Evolutionary conservation across 2,113 vertebrate genomes (phyloP), one percentile per base, ranked within the genome.

Genomic region (Ochotona curzoniae): DNA sequence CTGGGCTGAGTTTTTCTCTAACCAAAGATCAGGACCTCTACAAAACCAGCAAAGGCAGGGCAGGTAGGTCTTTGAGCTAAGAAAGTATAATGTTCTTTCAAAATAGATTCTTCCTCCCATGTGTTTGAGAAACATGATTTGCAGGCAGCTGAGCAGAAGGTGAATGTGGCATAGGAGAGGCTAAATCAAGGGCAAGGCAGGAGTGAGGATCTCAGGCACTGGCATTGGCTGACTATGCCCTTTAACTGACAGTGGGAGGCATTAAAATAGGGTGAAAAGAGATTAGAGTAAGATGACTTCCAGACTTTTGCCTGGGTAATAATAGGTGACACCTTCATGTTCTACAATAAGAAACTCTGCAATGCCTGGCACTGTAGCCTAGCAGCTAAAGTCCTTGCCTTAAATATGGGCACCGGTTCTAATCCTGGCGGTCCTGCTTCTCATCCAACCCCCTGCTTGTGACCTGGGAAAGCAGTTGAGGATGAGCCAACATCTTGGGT

Each of bases 311-410:
- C n/a, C 26, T 86, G 17, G 3, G 44, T 76, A 63, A 21, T 35
- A 87, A n/a, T 60, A 64, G 76, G 21, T 14, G 20, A 28, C 20
- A 13, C 80, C 54, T 25, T 44, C 61, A 32, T 73, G 38, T 84
- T 69, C 71, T 83, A 78, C 78, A 95, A 54, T 70, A 67, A 84
- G 61, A 91, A 92, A 86, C 10, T 44, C 10, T 44, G 38, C 38
- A 44, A 44, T 44, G 38, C 38, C 38, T 44, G 38, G 38, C 38
- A 44, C 38, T 44, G 6, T 44, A 44, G 38, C 38, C 38, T 44
- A 44, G 38, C 38, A 44, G 38, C 38, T 44, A 44, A 44, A 44
- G 38, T 44, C 38, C 38, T 44, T 3, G 38, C 38, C 38, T 44
- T 44, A 44, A 44, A 44, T 44, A 44, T 6, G 6, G 38, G 38